A percentile compares a stretch with the other conserved stretches of the same genome.
These are phyloP conservation scores for Anabas testudineus DNA, from an alignment of 2,797 vertebrate species.

Conservation along the genomic window DNA sequence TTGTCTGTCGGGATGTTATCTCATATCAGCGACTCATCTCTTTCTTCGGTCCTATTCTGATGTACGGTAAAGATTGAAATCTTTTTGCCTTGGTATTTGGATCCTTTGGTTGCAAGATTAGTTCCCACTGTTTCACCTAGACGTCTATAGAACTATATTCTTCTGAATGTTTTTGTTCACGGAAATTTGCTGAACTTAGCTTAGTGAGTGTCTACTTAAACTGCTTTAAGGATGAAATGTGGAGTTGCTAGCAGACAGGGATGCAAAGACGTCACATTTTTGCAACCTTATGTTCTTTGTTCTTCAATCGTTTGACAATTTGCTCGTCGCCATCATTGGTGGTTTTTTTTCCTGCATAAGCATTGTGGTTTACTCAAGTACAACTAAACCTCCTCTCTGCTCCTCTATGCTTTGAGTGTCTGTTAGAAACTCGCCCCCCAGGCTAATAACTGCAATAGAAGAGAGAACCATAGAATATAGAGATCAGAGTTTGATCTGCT, in stretches of 20 bases:
- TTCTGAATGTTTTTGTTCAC: background rate
- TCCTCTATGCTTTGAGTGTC: background rate
- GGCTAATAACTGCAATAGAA: background rate
- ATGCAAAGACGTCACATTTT: no score
- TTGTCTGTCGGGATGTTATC: slow-evolving; percentile 63
- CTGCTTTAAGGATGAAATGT: background rate
- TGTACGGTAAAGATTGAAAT: background rate
- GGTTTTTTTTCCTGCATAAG: background rate
- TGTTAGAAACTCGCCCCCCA: no score
- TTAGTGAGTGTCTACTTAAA: background rate
- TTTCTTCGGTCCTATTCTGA: slow-evolving; percentile 12
- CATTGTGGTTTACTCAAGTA: background rate
- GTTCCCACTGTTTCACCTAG: background rate
- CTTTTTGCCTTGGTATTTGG: background rate
- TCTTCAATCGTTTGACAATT: no score
- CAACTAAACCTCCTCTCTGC: background rate
- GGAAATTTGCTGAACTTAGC: no score
- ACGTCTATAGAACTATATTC: background rate
- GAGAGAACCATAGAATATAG: no score
- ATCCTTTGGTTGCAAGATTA: slow-evolving; percentile 1
- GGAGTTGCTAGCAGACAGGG: no score
- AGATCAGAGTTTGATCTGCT: background rate
- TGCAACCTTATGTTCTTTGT: no score
- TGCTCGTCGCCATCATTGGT: background rate
- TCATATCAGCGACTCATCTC: slow-evolving; percentile 60